These are phyloP conservation scores for Meteorus sp. DNA, from an alignment of 1,140 invertebrate genomes.

Conservation along the genomic window DNA sequence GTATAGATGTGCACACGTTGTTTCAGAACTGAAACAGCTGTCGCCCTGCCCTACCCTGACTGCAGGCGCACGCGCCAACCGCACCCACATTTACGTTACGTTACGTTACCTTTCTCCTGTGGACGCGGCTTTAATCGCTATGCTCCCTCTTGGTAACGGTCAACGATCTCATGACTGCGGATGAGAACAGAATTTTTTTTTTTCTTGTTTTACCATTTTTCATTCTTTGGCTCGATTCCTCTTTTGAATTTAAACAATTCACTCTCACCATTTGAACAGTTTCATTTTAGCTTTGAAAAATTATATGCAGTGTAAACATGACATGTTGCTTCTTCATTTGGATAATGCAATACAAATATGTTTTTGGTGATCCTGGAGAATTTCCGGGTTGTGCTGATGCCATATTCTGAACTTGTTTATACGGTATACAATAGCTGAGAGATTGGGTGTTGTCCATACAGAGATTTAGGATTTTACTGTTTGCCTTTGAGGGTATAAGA, in stretches of 20 bases:
- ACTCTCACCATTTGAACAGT: neutral
- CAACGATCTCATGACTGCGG: slow-evolving; percentile 46
- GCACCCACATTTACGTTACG: slow-evolving; percentile 58
- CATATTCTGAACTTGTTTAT: too few species aligned
- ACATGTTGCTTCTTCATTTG: slow-evolving; percentile 5
- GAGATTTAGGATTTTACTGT: too few species aligned
- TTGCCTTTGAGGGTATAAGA: too few species aligned
- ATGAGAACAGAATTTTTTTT: slow-evolving; percentile 24
- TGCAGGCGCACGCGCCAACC: slow-evolving; percentile 58
- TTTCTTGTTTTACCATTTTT: slow-evolving; percentile 8
- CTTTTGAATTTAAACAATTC: neutral
- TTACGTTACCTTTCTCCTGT: slow-evolving; percentile 46
- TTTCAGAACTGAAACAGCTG: slow-evolving; percentile 55
- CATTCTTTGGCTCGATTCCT: neutral
- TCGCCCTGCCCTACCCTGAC: slow-evolving; percentile 52
- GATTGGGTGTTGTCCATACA: too few species aligned
- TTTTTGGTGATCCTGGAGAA: neutral
- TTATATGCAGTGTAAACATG: neutral
- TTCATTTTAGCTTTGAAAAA: too few species aligned
- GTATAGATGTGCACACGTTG: slow-evolving; percentile 46
- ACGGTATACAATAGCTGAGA: too few species aligned
- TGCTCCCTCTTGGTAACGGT: slow-evolving; percentile 49
- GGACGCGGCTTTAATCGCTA: slow-evolving; percentile 24
- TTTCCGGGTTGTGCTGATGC: too few species aligned
- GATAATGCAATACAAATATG: neutral